A percentile compares a stretch with the other conserved stretches of the same genome.
These are phyloP conservation scores for Scarus forsteni DNA, from an alignment of 2,797 vertebrate genomes.

Conservation along the genomic window DNA sequence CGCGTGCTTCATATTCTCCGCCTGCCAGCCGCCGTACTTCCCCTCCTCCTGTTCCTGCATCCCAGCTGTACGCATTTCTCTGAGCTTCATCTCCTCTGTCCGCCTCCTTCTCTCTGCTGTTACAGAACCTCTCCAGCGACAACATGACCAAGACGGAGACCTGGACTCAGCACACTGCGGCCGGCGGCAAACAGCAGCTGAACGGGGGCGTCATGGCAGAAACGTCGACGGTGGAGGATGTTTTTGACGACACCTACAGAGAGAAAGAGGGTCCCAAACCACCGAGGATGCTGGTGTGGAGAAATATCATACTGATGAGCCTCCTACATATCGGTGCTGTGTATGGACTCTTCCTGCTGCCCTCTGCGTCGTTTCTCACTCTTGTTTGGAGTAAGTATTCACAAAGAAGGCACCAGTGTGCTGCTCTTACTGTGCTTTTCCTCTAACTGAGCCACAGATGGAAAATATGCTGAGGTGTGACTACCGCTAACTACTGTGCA, in stretches of 20 bases:
- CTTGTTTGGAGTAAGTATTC: constrained; percentile 88
- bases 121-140: constrained; percentile 15
- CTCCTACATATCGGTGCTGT: constrained; percentile 87
- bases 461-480: constrained; percentile 63
- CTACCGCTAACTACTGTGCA: constrained; percentile 39
- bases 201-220: constrained; percentile 55
- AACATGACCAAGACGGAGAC: constrained; percentile 73
- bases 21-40: constrained; percentile 38
- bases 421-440: background rate
- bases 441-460: constrained; percentile 13
- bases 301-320: constrained; percentile 92
- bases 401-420: background rate
- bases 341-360: constrained; percentile 82
- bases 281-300: constrained; percentile 89
- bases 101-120: constrained; percentile 4
- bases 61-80: constrained; percentile 40
- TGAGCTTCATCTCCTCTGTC: constrained; percentile 21
- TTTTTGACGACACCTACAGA: constrained; percentile 89
- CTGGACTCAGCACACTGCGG: constrained; percentile 27
- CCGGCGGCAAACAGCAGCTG: constrained; percentile 46
- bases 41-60: constrained; percentile 23
- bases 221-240: constrained; percentile 79
- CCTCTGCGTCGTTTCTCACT: constrained; percentile 84
- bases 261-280: constrained; percentile 88
- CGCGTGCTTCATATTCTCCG: constrained; percentile 22